Evolutionary conservation across 1,140 invertebrate species (phyloP), one percentile per base, ranked within the genome.

Genomic region (Drosophila kikkawai): DNA sequence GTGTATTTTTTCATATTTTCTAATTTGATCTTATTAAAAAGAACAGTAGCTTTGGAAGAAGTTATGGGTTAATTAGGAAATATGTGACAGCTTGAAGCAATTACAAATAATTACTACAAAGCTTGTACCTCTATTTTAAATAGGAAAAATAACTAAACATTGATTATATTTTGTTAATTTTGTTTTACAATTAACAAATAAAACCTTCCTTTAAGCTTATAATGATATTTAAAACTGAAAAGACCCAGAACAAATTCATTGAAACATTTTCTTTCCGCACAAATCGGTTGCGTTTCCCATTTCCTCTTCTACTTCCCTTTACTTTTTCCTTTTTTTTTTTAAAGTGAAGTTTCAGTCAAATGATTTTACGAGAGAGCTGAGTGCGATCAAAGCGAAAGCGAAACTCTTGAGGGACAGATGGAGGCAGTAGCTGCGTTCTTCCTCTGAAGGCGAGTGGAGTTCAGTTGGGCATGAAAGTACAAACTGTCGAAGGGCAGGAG

Each of bases 381-480:
- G 57, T 58, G 75, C 68, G 80, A 82, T 82, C 80, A 68, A 79
- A 79, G 75, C 69, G 63, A 68, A 75, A 67, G 80, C 64, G 74
- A 47, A 76, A 65, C 57, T 75, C 60, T 65, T 48, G 56, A 66
- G 51, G 58, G 48, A 55, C 63, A 82, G 47, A 73, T 67, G 69
- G 68, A 42, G 12, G 37, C 39, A 13, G 60, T 37, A 26, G 44
- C 39, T 29, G 6, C 39, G 48, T 36, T 63, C 29, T 44, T 67
- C 34, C 41, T 47, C 34, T 12, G 7, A 4, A 57, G 50, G 59
- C 65, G 37, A 45, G 41, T 61, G 68, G 37, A 53, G 51, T 66
- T 70, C 64, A 73, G 55, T 77, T 77, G 66, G 59, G 82, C 77
- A 75, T 90, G 75, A 85, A 90, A 81, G 67, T 85, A 82, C 84